Conservation (phyloP, 2,113 vertebrate species). For the Cercopithecus mona region DNA sequence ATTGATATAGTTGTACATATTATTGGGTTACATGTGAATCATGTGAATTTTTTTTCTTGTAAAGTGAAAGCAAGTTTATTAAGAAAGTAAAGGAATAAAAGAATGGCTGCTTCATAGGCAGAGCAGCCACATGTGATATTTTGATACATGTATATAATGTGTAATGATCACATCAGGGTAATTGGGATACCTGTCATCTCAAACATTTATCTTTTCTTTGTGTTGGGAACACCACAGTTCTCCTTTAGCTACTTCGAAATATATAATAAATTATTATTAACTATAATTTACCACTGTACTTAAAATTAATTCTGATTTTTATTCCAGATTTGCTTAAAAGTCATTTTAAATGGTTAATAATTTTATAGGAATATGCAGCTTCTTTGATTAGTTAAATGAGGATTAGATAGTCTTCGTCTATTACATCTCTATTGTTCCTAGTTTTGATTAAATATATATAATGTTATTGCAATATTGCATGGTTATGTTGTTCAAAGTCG, state of each 20-base stretch:
- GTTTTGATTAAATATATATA: background rate
- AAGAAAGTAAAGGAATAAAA: no score
- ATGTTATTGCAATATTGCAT: background rate
- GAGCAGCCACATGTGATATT: background rate
- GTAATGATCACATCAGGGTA: background rate
- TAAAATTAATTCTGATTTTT: conserved; percentile 7
- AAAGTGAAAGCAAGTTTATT: no score
- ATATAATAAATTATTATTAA: background rate
- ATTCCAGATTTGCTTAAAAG: conserved; percentile 3
- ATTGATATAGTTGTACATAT: background rate
- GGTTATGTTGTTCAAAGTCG: background rate
- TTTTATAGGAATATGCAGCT: background rate
- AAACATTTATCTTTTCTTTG: background rate
- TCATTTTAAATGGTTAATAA: conserved; percentile 16
- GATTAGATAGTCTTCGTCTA: background rate
- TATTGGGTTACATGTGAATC: background rate
- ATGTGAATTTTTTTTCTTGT: no score
- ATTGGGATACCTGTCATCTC: background rate
- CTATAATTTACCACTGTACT: background rate
- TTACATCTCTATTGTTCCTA: background rate
- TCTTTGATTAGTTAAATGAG: conserved; percentile 28
- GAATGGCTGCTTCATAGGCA: no score
- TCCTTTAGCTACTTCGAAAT: background rate
- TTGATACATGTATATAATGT: background rate
- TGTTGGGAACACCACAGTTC: background rate